These are phyloP conservation scores for Prinia subflava DNA, from an alignment of 2,113 vertebrate genomes.

Conservation along the genomic window DNA sequence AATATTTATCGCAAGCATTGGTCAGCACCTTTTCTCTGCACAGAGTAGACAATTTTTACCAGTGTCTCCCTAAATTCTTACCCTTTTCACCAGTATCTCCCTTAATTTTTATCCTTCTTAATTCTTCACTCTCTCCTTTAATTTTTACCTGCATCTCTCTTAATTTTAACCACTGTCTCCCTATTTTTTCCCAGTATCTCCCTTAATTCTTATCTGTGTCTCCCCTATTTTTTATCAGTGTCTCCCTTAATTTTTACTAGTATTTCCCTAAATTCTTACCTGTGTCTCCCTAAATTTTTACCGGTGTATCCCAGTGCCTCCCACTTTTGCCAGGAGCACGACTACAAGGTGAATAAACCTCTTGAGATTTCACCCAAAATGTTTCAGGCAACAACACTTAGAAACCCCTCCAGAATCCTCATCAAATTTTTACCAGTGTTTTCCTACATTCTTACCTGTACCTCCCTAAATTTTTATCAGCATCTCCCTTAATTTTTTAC, in stretches of 20 bases:
- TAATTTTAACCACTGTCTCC: background rate
- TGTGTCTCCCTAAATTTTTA: background rate
- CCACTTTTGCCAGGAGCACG: background rate
- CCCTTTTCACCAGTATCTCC: background rate
- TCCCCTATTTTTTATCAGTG: background rate
- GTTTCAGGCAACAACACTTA: background rate
- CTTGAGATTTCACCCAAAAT: background rate
- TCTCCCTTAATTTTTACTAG: background rate
- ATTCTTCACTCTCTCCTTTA: no score
- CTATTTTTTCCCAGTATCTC: background rate
- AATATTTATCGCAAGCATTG: background rate
- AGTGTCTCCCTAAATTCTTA: background rate
- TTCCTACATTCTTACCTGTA: no score
- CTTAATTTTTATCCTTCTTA: no score
- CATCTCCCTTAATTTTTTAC: no score
- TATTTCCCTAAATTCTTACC: rapidly evolving
- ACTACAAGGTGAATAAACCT: rapidly evolving
- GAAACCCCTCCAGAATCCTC: background rate
- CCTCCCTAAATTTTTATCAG: no score
- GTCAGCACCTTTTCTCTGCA: background rate
- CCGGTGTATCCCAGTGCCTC: rapidly evolving
- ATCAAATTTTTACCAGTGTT: background rate
- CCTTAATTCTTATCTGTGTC: rapidly evolving
- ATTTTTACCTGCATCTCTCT: background rate
- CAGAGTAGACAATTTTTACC: background rate